Conservation (phyloP, 2,888 invertebrate genomes). For the Lathronympha strigana region DNA sequence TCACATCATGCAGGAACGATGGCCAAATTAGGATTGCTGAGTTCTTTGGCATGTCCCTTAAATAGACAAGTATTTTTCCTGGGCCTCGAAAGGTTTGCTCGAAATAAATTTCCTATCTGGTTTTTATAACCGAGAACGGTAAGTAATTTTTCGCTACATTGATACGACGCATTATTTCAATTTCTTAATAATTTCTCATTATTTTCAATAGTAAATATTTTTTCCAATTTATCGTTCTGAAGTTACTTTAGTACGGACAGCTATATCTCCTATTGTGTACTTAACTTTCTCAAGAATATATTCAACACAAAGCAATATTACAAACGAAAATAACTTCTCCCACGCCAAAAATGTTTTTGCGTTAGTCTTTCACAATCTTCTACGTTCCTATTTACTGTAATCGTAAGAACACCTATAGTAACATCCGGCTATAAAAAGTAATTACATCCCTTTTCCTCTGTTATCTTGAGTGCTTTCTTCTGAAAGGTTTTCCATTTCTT, state of each 20-base stretch:
- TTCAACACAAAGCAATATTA: neutral
- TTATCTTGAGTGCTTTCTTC: constrained; percentile 37
- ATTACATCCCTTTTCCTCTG: constrained; percentile 35
- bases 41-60: constrained; percentile 13
- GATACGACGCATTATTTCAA: too few relatives aligned
- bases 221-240: neutral
- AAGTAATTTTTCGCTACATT: too few relatives aligned
- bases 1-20: constrained; percentile 32
- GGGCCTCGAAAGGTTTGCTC: neutral
- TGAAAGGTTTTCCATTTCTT: constrained; percentile 39
- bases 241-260: neutral
- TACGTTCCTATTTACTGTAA: constrained; percentile 11
- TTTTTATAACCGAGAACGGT: too few relatives aligned
- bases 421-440: constrained; percentile 39
- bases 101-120: too few relatives aligned
- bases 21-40: constrained; percentile 19
- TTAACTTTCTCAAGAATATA: neutral
- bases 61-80: neutral
- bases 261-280: neutral
- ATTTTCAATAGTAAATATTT: too few relatives aligned
- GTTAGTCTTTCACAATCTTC: neutral
- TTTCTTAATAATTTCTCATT: too few relatives aligned
- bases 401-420: constrained; percentile 18
- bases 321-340: neutral
- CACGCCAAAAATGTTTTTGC: neutral